Conservation (phyloP, 2,797 vertebrate genomes). For the Euthynnus affinis region DNA sequence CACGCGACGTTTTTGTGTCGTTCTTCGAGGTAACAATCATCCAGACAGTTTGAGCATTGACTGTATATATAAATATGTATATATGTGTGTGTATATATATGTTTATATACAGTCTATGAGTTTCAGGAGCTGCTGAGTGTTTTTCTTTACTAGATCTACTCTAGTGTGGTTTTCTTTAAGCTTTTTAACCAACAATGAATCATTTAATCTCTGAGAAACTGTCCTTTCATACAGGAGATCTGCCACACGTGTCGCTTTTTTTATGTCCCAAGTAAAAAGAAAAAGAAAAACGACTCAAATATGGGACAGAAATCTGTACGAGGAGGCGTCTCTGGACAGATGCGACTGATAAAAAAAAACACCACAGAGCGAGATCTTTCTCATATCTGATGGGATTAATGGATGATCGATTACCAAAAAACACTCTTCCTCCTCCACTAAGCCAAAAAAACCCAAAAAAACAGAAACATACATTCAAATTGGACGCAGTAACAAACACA, state of each 20-base stretch:
- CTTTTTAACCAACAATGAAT: not conserved
- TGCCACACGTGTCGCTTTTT: not conserved
- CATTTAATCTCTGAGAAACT: not conserved
- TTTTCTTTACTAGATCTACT: not conserved
- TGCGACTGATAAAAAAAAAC: not conserved
- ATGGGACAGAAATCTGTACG: no score
- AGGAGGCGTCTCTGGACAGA: not conserved
- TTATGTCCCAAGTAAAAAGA: not conserved
- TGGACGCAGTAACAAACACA: slow-evolving; percentile 16
- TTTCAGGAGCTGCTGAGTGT: no score
- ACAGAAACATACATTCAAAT: slow-evolving; percentile 33
- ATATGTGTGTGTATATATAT: no score
- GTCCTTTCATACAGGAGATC: not conserved
- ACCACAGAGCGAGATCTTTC: no score
- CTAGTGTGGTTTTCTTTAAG: no score
- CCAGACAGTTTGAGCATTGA: not conserved
- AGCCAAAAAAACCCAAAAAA: no score
- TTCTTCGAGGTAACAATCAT: not conserved
- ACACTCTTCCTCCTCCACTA: no score
- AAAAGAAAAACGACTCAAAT: not conserved
- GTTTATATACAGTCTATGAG: no score
- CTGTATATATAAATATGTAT: no score
- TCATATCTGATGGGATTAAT: not conserved
- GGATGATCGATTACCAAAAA: not conserved
- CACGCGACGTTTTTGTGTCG: not conserved